Evolutionary conservation across 2,888 invertebrate genomes (phyloP), one percentile per base, ranked within the genome.

Genomic region (Polymixis flavicincta): DNA sequence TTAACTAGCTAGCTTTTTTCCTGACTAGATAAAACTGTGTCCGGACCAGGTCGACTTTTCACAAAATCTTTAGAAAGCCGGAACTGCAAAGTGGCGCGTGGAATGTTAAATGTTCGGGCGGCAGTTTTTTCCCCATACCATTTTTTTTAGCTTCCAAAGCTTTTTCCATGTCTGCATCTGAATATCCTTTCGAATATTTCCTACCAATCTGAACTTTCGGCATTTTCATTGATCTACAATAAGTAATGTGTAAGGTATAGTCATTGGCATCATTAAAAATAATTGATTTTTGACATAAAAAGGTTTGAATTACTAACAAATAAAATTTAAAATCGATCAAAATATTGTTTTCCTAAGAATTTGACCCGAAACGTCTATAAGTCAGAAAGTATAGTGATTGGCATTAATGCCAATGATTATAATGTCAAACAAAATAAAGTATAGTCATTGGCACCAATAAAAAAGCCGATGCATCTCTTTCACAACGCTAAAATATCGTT

Each of bases 21-120:
- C 85, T 70, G 60, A 74, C 48, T 54, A 54, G 87, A 52, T 57
- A 85, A 73, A 72, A 85, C 80, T 77, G 86, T 84, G 64, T 72
- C 66, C 66, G 86, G 85, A 76, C 86, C 85, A 78, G 85, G 83
- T 80, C 79, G 76, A 74, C 67, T 80, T 85, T 85, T 85, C 25
- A 83, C 79, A 76, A 78, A 78, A 59, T 65, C 32, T 60, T 82
- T 83, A 42, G 73, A 74, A 67, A 84, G 61, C 55, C 82, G 79
- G 77, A 84, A 87, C 73, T 87, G 84, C 75, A 86, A 78, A 72
- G 83, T 85, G 72, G 83, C 82, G 65, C 83, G 69, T 74, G 84
- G 83, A 64, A 87, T 77, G 74, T 85, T 85, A 73, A 74, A 85
- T 82, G 76, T 84, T 66, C 72, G 78, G 77, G 82, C 82, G 78